Percentiles rank a stretch among this genome's conserved stretches.
phyloP scores from a whole-genome alignment of 2,888 invertebrate genomes.

The Axea sp. region DNA sequence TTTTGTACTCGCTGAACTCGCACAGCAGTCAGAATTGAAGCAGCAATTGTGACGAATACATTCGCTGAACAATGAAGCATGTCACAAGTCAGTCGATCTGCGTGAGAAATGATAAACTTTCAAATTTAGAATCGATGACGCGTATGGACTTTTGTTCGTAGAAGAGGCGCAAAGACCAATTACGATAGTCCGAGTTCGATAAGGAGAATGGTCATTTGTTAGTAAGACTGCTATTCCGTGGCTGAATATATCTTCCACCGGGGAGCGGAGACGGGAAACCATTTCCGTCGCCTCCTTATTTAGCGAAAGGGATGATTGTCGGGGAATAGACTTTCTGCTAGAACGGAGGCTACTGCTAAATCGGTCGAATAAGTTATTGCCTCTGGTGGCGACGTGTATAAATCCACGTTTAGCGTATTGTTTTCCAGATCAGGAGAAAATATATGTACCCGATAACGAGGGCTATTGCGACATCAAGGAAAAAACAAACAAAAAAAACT shows the following conservation, averaged over 20 bases:
- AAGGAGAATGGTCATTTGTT: constrained; percentile 51
- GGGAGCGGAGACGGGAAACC: constrained; percentile 72
- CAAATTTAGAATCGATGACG: too few species aligned
- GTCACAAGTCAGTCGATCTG: too few species aligned
- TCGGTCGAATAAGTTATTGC: constrained; percentile 77
- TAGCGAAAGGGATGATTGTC: constrained; percentile 72
- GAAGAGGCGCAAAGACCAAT: constrained; percentile 56
- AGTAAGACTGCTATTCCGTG: constrained; percentile 17
- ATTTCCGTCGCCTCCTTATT: constrained; percentile 78
- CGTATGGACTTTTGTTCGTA: background rate
- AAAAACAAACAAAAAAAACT: too few species aligned
- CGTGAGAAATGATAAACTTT: too few species aligned
- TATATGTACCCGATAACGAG: constrained; percentile 72
- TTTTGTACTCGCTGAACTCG: too few species aligned
- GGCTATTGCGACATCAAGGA: constrained; percentile 28
- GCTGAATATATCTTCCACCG: constrained; percentile 49
- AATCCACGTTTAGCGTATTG: constrained; percentile 78
- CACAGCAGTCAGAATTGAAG: too few species aligned
- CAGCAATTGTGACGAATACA: too few species aligned
- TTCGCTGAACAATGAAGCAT: too few species aligned
- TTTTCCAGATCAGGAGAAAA: constrained; percentile 79
- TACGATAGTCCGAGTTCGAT: constrained; percentile 46
- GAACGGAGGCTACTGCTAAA: constrained; percentile 52
- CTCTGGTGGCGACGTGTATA: constrained; percentile 74
- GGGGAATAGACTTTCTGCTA: constrained; percentile 64